Conservation (phyloP, 1,140 invertebrate genomes). For the Habropoda laboriosa region DNA sequence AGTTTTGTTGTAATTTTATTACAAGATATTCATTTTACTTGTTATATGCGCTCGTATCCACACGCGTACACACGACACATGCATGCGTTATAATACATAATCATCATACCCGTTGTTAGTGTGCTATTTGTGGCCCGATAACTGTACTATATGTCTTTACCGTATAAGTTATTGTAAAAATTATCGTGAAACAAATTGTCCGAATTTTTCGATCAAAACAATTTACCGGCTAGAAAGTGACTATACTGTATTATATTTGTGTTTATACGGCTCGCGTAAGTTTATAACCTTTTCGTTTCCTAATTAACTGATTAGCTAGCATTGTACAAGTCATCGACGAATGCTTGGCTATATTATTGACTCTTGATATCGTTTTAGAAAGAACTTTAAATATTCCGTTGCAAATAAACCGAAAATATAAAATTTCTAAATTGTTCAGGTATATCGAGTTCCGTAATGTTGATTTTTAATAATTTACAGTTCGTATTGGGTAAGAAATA, state of each 20-base stretch:
- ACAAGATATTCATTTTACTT: slow-evolving; percentile 71
- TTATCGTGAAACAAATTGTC: slow-evolving; percentile 15
- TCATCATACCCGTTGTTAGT: slow-evolving; percentile 37
- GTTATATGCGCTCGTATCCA: slow-evolving; percentile 63
- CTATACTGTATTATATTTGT: slow-evolving; percentile 27
- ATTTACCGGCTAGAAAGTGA: not conserved
- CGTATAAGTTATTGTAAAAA: slow-evolving; percentile 35
- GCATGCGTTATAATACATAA: slow-evolving; percentile 44
- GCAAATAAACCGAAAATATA: not conserved
- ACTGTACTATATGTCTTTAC: slow-evolving; percentile 15
- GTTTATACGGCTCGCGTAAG: not conserved
- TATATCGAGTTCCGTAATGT: not conserved
- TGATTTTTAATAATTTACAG: not conserved
- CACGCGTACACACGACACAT: slow-evolving; percentile 27
- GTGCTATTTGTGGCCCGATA: slow-evolving; percentile 26
- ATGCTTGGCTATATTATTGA: slow-evolving; percentile 3
- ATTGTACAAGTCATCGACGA: not conserved
- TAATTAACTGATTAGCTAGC: not conserved
- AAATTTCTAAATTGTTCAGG: not conserved
- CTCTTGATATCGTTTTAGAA: slow-evolving; percentile 3
- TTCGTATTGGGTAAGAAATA: slow-evolving; percentile 6
- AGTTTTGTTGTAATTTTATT: slow-evolving; percentile 73
- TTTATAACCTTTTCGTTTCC: not conserved
- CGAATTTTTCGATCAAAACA: not conserved
- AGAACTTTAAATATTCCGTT: not conserved